Percentiles rank a stretch among this genome's conserved stretches.
Conservation (phyloP, 2,113 vertebrate genomes). For the Mastomys coucha region DNA sequence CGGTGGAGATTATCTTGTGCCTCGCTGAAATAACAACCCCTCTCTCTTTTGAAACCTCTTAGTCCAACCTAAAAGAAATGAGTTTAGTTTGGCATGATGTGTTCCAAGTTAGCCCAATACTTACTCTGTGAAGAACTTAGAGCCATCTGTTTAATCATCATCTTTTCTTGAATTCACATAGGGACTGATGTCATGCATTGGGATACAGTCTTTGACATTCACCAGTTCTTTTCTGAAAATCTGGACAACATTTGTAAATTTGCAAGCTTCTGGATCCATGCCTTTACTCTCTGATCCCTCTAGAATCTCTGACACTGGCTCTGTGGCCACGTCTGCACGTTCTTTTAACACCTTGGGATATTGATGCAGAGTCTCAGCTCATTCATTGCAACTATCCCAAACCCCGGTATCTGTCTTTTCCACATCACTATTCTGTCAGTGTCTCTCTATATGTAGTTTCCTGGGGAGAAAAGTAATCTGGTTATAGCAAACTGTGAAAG, state of each 20-base stretch:
- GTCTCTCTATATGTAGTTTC: constrained; percentile 50
- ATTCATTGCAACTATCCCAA: background rate
- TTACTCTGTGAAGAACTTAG: constrained; percentile 39
- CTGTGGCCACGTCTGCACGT: constrained; percentile 37
- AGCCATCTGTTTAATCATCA: constrained; percentile 71
- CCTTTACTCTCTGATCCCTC: constrained; percentile 20
- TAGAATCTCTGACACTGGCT: constrained; percentile 3
- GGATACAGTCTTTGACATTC: constrained; percentile 55
- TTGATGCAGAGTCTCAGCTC: background rate
- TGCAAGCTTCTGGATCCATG: constrained; percentile 41
- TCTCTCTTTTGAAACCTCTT: background rate
- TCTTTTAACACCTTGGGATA: constrained; percentile 16
- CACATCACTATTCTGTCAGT: background rate
- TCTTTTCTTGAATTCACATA: constrained; percentile 62
- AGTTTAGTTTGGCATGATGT: constrained; percentile 21
- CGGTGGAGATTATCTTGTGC: constrained; percentile 32
- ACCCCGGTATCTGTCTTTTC: constrained; percentile 41
- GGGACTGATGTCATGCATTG: constrained; percentile 53
- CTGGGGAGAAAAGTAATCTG: constrained; percentile 53
- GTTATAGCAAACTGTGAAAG: constrained; percentile 39
- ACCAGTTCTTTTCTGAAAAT: constrained; percentile 60
- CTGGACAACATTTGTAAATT: constrained; percentile 53
- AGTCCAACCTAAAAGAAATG: background rate
- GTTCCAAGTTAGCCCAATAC: constrained; percentile 14
- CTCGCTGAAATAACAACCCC: background rate